A percentile compares a stretch with the other conserved stretches of the same genome.
phyloP scores from a whole-genome alignment of 2,797 vertebrate genomes.

The Triplophysa yarkandensis region DNA sequence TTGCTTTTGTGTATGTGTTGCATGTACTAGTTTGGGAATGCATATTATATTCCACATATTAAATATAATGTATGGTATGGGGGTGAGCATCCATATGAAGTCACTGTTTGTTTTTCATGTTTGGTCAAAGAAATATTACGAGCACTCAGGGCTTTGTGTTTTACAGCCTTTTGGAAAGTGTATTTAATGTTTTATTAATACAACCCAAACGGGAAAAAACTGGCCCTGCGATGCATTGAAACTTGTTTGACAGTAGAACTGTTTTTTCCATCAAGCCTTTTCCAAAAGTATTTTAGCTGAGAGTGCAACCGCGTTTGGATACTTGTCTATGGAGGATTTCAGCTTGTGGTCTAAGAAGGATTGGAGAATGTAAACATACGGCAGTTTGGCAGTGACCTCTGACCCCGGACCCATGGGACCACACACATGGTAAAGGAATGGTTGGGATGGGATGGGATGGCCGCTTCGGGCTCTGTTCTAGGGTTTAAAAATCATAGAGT shows the following conservation, averaged over 20 bases:
- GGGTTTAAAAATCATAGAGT: constrained; percentile 4
- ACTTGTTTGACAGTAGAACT: constrained; percentile 44
- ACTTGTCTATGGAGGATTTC: constrained; percentile 36
- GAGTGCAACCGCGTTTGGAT: constrained; percentile 5
- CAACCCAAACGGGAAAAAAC: constrained; percentile 48
- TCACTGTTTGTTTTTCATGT: constrained; percentile 21
- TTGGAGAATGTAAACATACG: constrained; percentile 70
- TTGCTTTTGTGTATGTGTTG: not conserved
- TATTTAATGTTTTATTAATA: constrained; percentile 46
- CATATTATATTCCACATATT: not conserved
- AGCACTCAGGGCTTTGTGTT: constrained; percentile 30
- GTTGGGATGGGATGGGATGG: constrained; percentile 13
- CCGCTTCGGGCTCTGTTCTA: not conserved
- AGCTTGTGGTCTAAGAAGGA: constrained; percentile 62
- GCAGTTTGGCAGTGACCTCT: constrained; percentile 67
- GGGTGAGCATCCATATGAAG: not conserved
- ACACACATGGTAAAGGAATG: constrained; percentile 58
- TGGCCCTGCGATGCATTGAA: constrained; percentile 41
- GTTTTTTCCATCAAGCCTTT: constrained; percentile 59
- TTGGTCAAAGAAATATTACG: constrained; percentile 1
- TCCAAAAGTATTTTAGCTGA: constrained; percentile 53
- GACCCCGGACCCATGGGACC: constrained; percentile 66
- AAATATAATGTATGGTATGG: not conserved
- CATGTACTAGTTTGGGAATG: not conserved
- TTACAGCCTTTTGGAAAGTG: constrained; percentile 49